These are phyloP conservation scores for Troides helena DNA, from an alignment of 2,888 invertebrate species.

Conservation along the genomic window DNA sequence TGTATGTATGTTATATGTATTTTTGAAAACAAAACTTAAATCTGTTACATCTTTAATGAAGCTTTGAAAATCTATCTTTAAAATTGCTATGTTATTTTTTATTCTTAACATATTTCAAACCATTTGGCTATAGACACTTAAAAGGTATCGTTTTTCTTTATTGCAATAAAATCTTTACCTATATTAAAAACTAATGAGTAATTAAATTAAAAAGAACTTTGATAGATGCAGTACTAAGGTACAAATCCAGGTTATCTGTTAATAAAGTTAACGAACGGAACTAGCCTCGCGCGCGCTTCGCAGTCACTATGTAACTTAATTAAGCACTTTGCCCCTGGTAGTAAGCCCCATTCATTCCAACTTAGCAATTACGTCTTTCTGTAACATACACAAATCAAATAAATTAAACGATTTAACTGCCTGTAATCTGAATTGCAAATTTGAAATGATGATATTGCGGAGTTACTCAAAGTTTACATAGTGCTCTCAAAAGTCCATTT, in stretches of 20 bases:
- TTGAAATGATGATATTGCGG: neutral
- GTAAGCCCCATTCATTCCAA: constrained; percentile 1
- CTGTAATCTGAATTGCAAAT: neutral
- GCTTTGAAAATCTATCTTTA: no score
- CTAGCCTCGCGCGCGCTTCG: neutral
- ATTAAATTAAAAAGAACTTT: neutral
- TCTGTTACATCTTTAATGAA: neutral
- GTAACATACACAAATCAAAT: neutral
- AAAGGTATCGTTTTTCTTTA: no score
- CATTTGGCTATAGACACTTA: no score
- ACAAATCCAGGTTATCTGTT: constrained; percentile 4
- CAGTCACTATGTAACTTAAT: constrained; percentile 3
- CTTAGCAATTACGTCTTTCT: neutral
- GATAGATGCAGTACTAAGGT: neutral
- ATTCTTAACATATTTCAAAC: no score
- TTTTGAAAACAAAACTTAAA: neutral
- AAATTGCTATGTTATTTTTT: no score
- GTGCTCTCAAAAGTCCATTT: no score
- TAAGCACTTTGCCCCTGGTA: constrained; percentile 1
- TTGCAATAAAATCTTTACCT: neutral
- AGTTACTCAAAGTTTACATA: neutral
- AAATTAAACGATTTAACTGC: neutral
- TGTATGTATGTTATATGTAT: neutral
- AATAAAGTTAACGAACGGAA: constrained; percentile 1
- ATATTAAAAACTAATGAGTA: neutral